Conservation (phyloP, 2,888 invertebrate genomes). For the Hirtodrosophila confusa region DNA sequence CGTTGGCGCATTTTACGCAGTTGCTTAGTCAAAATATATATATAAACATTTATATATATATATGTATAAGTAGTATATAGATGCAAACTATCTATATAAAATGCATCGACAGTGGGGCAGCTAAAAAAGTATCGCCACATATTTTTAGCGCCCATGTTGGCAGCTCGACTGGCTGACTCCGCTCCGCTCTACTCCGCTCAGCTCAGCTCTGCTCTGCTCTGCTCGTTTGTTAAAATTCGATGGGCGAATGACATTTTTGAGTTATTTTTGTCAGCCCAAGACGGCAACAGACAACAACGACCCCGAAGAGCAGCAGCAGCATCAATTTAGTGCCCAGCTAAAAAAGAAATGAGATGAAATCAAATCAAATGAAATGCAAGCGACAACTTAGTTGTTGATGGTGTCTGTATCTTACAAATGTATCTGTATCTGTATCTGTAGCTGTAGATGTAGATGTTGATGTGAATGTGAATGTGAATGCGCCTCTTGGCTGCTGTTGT, state of each 20-base stretch:
- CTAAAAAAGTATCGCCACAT: conserved; percentile 69
- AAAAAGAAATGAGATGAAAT: conserved; percentile 32
- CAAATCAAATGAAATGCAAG: conserved; percentile 63
- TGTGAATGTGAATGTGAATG: conserved; percentile 1
- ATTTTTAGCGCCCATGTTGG: conserved; percentile 76
- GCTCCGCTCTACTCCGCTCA: not conserved
- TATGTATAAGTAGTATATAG: conserved; percentile 37
- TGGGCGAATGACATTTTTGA: conserved; percentile 82
- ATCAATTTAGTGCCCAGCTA: conserved; percentile 50
- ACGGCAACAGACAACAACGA: conserved; percentile 47
- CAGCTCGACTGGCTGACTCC: conserved; percentile 29
- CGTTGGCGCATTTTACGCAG: conserved; percentile 77
- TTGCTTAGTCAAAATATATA: conserved; percentile 72
- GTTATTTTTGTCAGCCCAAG: conserved; percentile 76
- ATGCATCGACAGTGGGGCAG: conserved; percentile 71
- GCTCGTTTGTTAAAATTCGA: conserved; percentile 81
- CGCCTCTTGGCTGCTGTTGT: conserved; percentile 5
- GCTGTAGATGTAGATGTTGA: not conserved
- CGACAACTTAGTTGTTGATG: conserved; percentile 68
- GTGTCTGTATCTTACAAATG: conserved; percentile 30
- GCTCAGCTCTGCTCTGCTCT: conserved; percentile 26
- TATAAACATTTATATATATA: conserved; percentile 23
- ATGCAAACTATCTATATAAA: conserved; percentile 69
- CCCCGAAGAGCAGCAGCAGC: conserved; percentile 26
- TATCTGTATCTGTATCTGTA: conserved; percentile 16